phyloP scores from a whole-genome alignment of 2,888 invertebrate species.

The Seladonia tumulorum region DNA sequence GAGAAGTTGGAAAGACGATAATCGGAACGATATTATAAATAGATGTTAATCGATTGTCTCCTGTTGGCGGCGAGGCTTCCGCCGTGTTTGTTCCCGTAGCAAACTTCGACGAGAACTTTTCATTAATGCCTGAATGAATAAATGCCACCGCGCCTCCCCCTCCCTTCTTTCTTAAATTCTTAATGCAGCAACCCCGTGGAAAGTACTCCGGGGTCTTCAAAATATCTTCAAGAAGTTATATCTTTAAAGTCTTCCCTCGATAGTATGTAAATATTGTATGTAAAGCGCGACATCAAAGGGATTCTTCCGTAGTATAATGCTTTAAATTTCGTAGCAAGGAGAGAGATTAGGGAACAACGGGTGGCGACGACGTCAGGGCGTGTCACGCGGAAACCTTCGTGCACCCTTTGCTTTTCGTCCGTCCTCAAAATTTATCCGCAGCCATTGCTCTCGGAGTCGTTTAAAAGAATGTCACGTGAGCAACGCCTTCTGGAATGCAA shows the following conservation, averaged over 20 bases:
- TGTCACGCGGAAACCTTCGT: conserved; percentile 36
- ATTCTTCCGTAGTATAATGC: conserved; percentile 68
- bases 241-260: conserved; percentile 71
- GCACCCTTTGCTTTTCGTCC: neutral
- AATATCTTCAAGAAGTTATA: conserved; percentile 71
- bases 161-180: conserved; percentile 63
- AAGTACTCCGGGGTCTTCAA: conserved; percentile 70
- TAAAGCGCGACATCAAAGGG: conserved; percentile 71
- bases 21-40: neutral
- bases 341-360: conserved; percentile 64
- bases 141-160: conserved; percentile 63
- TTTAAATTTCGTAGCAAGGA: conserved; percentile 66
- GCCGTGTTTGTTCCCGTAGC: conserved; percentile 39
- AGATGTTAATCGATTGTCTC: conserved; percentile 19
- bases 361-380: conserved; percentile 40
- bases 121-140: conserved; percentile 71
- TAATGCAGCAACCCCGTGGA: conserved; percentile 69
- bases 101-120: conserved; percentile 62
- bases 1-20: neutral
- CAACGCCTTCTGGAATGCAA: too few species aligned
- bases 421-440: neutral
- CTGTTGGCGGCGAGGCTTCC: conserved; percentile 13
- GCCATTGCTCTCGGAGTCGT: neutral
- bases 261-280: conserved; percentile 73
- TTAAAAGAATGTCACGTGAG: neutral